Evolutionary conservation across 2,888 invertebrate genomes (phyloP).

Genomic region (Lycaena phlaeas): DNA sequence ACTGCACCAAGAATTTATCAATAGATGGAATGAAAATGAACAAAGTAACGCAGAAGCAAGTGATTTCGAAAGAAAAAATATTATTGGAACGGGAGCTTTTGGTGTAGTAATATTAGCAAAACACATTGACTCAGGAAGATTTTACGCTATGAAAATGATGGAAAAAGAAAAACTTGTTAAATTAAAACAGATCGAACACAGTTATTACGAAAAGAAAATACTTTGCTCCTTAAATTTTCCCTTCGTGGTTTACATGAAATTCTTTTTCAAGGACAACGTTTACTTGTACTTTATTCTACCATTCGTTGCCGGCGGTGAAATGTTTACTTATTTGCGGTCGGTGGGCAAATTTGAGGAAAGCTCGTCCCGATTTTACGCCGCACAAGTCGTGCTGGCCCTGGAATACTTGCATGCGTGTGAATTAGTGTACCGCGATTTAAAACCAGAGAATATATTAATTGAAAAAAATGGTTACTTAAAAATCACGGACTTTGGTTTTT

Average conservation of each 20-base stretch:
- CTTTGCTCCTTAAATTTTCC: constrained; percentile 89
- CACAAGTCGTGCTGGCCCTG: constrained; percentile 90
- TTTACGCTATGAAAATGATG: constrained; percentile 91
- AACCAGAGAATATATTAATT: constrained; percentile 93
- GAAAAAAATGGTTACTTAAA: constrained; percentile 84
- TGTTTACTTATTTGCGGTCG: constrained; percentile 84
- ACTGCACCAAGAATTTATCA: constrained; percentile 45
- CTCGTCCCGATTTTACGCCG: constrained; percentile 88
- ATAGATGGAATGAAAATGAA: constrained; percentile 50
- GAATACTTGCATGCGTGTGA: constrained; percentile 93
- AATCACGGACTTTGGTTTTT: constrained; percentile 96
- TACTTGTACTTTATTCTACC: constrained; percentile 88
- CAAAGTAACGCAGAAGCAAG: constrained; percentile 34
- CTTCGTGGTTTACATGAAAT: constrained; percentile 89
- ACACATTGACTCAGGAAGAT: constrained; percentile 72
- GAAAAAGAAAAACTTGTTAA: constrained; percentile 90
- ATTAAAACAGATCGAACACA: constrained; percentile 90
- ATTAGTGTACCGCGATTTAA: constrained; percentile 91
- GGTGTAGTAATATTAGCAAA: constrained; percentile 85
- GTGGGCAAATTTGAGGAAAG: constrained; percentile 80
- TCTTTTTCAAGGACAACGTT: constrained; percentile 88
- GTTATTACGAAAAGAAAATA: constrained; percentile 90
- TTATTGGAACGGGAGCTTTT: constrained; percentile 92
- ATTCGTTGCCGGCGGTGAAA: constrained; percentile 88
- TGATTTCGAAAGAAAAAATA: constrained; percentile 82